Conservation (phyloP, 2,888 invertebrate genomes). For the Caenorhabditis doughertyi region DNA sequence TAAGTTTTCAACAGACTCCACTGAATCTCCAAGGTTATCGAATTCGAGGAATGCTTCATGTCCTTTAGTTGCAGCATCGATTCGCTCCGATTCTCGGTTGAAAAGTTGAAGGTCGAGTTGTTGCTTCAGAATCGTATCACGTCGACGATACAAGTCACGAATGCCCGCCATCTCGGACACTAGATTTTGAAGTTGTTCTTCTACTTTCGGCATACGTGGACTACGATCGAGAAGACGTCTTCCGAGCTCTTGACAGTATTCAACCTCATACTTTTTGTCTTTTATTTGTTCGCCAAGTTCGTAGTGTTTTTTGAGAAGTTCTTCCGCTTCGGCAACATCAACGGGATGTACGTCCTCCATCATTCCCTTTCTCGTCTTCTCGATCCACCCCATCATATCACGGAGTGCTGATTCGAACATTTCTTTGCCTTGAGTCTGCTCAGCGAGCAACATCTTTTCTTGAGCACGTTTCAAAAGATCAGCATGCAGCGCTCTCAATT, state of each 20-base stretch:
- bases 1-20: constrained; percentile 89
- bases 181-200: constrained; percentile 65
- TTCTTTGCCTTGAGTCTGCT: constrained; percentile 94
- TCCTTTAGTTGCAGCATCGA: constrained; percentile 94
- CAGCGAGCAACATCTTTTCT: constrained; percentile 90
- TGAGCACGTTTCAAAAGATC: constrained; percentile 90
- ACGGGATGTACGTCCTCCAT: constrained; percentile 69
- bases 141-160: constrained; percentile 85
- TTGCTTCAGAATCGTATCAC: constrained; percentile 91
- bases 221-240: constrained; percentile 86
- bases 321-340: constrained; percentile 92
- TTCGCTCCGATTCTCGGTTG: constrained; percentile 96
- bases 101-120: constrained; percentile 92
- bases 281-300: constrained; percentile 89
- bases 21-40: constrained; percentile 87
- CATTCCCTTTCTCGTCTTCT: constrained; percentile 73
- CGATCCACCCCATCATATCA: constrained; percentile 74
- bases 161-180: constrained; percentile 82
- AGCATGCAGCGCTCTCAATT: constrained; percentile 92
- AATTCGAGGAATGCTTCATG: constrained; percentile 95
- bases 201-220: constrained; percentile 83
- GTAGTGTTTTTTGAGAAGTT: constrained; percentile 91
- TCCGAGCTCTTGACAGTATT: constrained; percentile 89
- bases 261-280: constrained; percentile 84
- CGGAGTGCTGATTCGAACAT: constrained; percentile 87